phyloP scores from a whole-genome alignment of 2,113 vertebrate genomes.

The Rana temporaria region DNA sequence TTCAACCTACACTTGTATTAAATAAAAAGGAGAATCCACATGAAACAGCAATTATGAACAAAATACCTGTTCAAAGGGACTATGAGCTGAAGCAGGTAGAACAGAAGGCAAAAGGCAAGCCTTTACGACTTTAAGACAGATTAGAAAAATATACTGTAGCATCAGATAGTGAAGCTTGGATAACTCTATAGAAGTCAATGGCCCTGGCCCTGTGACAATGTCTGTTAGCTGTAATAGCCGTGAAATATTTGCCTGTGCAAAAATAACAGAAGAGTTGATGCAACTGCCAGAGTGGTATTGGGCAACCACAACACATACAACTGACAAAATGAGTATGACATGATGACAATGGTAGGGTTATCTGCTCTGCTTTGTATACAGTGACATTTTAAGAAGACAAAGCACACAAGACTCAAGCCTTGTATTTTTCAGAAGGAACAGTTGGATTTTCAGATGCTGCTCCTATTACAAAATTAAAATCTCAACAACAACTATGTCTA shows the following conservation, averaged over 20 bases:
- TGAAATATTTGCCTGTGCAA: slow-evolving; percentile 52
- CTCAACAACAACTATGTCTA: too few species aligned
- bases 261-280: not conserved
- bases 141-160: slow-evolving; percentile 43
- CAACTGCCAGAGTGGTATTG: not conserved
- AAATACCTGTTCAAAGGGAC: not conserved
- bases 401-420: not conserved
- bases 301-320: not conserved
- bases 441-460: too few species aligned
- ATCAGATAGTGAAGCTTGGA: slow-evolving; percentile 1
- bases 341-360: not conserved
- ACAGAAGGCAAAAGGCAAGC: rapidly evolving
- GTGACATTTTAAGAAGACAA: not conserved
- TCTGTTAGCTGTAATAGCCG: slow-evolving; percentile 60
- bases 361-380: slow-evolving; percentile 12
- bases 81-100: slow-evolving; percentile 33
- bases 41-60: slow-evolving; percentile 72
- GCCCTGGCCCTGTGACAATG: slow-evolving; percentile 57
- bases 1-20: slow-evolving; percentile 86
- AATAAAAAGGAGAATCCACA: slow-evolving; percentile 80
- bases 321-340: not conserved
- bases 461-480: too few species aligned
- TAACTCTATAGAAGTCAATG: slow-evolving; percentile 57
- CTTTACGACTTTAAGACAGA: not conserved
- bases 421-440: too few species aligned